Conservation (phyloP, 2,797 vertebrate genomes). For the Eupleurogrammus muticus region DNA sequence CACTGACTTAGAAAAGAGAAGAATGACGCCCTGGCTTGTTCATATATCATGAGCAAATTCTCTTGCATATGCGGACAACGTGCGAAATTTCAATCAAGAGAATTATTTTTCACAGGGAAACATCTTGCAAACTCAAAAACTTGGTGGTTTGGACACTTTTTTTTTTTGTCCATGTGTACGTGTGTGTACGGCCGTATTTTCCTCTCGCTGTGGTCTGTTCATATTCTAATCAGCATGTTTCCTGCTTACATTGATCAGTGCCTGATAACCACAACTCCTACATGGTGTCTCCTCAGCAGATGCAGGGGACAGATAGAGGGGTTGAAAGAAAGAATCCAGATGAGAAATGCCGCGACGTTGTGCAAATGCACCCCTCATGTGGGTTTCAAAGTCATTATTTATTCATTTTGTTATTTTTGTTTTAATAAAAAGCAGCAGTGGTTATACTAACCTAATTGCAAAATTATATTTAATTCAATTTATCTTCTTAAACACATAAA, state of each 20-base stretch:
- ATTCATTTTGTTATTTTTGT: not conserved
- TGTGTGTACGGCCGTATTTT: slow-evolving; percentile 45
- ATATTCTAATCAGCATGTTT: slow-evolving; percentile 73
- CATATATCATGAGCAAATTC: slow-evolving; percentile 44
- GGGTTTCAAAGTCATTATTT: not conserved
- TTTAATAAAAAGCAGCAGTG: no score
- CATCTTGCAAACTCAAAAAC: slow-evolving; percentile 26
- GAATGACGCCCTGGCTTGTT: slow-evolving; percentile 35
- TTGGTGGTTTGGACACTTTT: slow-evolving; percentile 9
- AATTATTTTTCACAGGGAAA: slow-evolving; percentile 40
- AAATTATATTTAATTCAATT: no score
- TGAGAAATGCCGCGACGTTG: slow-evolving; percentile 6
- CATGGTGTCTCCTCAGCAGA: slow-evolving; percentile 72
- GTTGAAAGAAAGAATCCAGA: slow-evolving; percentile 36
- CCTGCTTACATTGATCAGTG: slow-evolving; percentile 71
- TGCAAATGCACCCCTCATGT: not conserved
- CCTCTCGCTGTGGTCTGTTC: slow-evolving; percentile 63
- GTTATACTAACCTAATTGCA: no score
- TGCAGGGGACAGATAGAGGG: slow-evolving; percentile 60
- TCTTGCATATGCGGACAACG: slow-evolving; percentile 29
- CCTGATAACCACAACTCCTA: slow-evolving; percentile 67
- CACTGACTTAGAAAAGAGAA: slow-evolving; percentile 25
- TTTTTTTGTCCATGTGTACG: slow-evolving; percentile 10
- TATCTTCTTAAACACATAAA: no score
- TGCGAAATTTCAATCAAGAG: slow-evolving; percentile 54